Base-by-base conservation (phyloP, 2,888 invertebrate genomes). In the Melitaea athalia region DNA sequence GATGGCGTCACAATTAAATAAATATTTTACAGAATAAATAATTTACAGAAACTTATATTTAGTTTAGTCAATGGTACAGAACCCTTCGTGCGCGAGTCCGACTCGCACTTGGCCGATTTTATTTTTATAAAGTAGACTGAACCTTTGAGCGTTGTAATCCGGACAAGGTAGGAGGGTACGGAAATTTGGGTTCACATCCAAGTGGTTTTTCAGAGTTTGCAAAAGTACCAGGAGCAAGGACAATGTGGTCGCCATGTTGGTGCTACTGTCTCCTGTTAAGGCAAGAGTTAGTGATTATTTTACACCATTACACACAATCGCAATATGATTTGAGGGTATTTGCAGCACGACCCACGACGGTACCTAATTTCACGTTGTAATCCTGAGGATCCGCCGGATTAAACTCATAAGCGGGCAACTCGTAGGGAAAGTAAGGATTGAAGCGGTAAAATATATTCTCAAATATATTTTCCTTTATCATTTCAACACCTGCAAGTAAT, bases 391-490 rank as follows among this genome's bases (percentile, higher is more conserved):
- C 79, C 0, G 69, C 74, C 0, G 91, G 91, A 65, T 82, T 86
- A 3, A 81, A 79, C 3, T 91, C 89, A 69, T 85, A 84, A 0
- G 12, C 10, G 0, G 89, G 86, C 50, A 92, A 75, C 8, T 71
- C 38, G 1, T 81, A 67, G 0, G 91, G 91, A 69, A 87, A 91
- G 72, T 87, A 90, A 0, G 92, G 92, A 70, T 91, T 90, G 70
- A 91, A 91, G 0, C 91, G 86, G 72, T 85, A 88, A 38, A 89
- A 85, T 49, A 92, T 76, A 68, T 85, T 85, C 69, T 91, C 91
- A n/a, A 91, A 72, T 53, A 91, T 81, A 71, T 88, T 87, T 68
- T 86, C 85, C 60, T 83, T 82, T 76, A 91, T 80, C 82, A 92
- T 81, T 59, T 79, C 78, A 50, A 88, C 75, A 77, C 91, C 92